Evolutionary conservation across 2,888 invertebrate species (phyloP), one percentile per base, ranked within the genome.

Genomic region (Trachelus stipa): DNA sequence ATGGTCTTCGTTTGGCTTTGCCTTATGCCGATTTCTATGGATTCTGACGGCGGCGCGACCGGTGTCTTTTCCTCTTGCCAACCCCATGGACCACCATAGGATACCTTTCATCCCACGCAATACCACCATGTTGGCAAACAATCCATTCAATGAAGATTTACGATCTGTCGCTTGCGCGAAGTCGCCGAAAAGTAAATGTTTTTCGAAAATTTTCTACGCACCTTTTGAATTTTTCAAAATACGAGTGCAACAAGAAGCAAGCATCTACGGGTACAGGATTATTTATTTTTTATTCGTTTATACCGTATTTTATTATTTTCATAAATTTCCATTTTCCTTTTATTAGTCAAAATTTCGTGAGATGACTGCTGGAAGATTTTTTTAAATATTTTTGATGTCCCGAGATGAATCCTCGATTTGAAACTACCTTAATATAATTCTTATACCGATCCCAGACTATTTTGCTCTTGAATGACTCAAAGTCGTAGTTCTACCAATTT

Each of bases 21-120:
- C 79, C 76, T 69, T 56, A 56, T 56, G 86, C 90, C 90, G 90
- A 89, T 85, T 90, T 90, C 87, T 89, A 89, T 88, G 82, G 83
- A 82, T 80, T 75, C 76, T 74, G 56, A 56, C 56, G 56, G 56
- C 82, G 81, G 78, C 74, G 68, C 75, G 81, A 79, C 79, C 77
- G 76, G 77, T 71, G 74, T 68, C 74, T 69, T 75, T 76, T 79
- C 78, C 74, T 75, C 76, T 77, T 68, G 56, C 71, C 23, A 76
- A 35, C 71, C 71, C 71, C 71, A 34, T 71, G 71, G 71, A 71
- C 71, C 56, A 56, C 56, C 56, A 23, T 56, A 40, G 40, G 40
- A 40, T 40, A 34, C 71, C 71, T 71, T 71, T 71, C 33, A 71
- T 31, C 31, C 71, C 77, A 78, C 77, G 79, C 78, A 75, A 82